Evolutionary conservation across 2,113 vertebrate genomes (phyloP), one percentile per base, ranked within the genome.

Genomic region (Ptyas mucosa): DNA sequence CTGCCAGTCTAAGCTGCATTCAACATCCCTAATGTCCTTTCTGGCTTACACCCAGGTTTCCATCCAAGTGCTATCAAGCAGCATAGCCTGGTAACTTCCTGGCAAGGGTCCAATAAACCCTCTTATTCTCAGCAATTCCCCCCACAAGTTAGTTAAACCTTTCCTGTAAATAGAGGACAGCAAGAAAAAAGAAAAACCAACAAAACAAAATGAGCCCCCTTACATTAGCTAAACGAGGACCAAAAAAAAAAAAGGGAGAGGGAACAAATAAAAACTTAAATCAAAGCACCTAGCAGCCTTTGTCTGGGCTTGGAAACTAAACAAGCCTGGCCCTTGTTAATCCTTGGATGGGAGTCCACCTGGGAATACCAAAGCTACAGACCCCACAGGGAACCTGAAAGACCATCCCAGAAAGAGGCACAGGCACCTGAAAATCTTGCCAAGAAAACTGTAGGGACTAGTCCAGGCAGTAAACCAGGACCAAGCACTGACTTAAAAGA

Each of bases 1-100:
- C 93, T 88, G 91, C 96, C 94, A 93, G 87, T 94, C 94, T 94
- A 94, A 93, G 90, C 93, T 97, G 95, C 94, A 95, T 95, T 96
- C 96, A 96, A 95, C 96, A 96, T 96, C 93, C 93, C 91, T 91
- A 18, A 95, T 54, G 93, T 75, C 92, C 95, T 69, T 95, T 92
- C 95, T 96, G 92, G 92, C 85, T 96, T 92, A 94, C 96, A 96
- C 93, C 89, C 24, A 85, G 46, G 92, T 95, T 14, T 90, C 89
- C 95, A 96, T 94, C 94, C 94, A 95, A 96, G 94, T 91, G 34
- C 89, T 54, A 20, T 75, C 87, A 34, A 94, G n/a, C 46, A 55
- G 29, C 39, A 75, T 0, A 5, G 93, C 92, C 91, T 0, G n/a
- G 92, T 92, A 95, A 91, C 75, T 94, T 57, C 94, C n/a, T 88